A percentile compares a stretch with the other conserved stretches of the same genome.
These are phyloP conservation scores for Trogon melanurus DNA, from an alignment of 2,113 vertebrate species.

Conservation along the genomic window DNA sequence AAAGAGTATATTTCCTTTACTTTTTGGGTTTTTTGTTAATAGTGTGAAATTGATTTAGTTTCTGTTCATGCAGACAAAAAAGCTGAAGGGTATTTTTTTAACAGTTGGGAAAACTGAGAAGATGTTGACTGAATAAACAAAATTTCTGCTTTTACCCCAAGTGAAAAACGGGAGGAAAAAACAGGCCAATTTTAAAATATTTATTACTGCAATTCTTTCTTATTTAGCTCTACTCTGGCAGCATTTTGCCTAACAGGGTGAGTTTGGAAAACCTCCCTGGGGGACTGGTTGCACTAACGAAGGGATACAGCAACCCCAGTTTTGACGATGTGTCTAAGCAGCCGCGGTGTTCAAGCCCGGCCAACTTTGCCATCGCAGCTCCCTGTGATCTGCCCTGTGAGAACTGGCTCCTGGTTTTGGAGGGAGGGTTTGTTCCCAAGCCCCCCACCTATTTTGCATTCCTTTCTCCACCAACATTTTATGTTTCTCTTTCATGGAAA, in stretches of 20 bases:
- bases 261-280: background rate
- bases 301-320: background rate
- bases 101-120: background rate
- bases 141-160: background rate
- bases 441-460: background rate
- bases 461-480: background rate
- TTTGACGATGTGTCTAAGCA: background rate
- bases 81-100: background rate
- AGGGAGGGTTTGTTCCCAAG: background rate
- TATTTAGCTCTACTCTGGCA: background rate
- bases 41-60: background rate
- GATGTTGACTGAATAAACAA: background rate
- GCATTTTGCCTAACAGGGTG: background rate
- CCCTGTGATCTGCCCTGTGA: background rate
- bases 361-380: background rate
- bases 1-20: background rate
- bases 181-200: background rate
- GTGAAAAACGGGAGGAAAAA: background rate
- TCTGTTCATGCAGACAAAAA: background rate
- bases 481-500: background rate
- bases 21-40: background rate
- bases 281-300: background rate
- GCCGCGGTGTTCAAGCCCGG: accelerated
- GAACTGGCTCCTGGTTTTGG: background rate
- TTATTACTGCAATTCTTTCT: background rate